phyloP scores from a whole-genome alignment of 2,797 vertebrate genomes.

The Alcedo atthis region DNA sequence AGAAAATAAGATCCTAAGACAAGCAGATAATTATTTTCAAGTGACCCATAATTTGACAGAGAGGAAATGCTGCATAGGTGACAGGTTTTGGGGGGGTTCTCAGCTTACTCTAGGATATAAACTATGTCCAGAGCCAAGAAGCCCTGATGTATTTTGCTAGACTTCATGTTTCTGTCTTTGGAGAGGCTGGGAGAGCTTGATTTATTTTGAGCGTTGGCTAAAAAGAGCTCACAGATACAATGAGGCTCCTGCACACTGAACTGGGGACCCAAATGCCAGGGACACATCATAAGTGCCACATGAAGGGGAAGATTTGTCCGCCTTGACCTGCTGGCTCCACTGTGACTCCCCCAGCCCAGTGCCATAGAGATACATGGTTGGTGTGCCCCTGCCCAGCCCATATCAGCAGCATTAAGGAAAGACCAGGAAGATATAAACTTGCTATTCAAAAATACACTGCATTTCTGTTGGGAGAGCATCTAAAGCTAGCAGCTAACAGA shows the following conservation, averaged over 20 bases:
- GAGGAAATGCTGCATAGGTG: not conserved
- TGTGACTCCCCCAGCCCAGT: not conserved
- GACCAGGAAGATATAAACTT: not conserved
- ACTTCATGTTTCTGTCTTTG: not conserved
- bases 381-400: fast-evolving
- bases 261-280: not conserved
- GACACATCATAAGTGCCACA: not conserved
- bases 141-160: not conserved
- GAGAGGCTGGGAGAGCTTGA: not conserved
- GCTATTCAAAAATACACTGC: not conserved
- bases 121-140: not conserved
- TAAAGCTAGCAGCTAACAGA: not conserved
- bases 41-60: not conserved
- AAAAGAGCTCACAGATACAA: not conserved
- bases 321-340: not conserved
- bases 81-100: not conserved
- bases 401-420: not conserved
- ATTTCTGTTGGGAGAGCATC: not conserved
- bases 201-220: not conserved
- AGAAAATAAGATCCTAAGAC: not conserved
- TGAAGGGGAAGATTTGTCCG: not conserved
- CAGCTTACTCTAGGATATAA: not conserved
- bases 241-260: fast-evolving
- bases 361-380: fast-evolving
- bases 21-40: constrained; percentile 4